These are phyloP conservation scores for Agrypnia vestita DNA, from an alignment of 1,140 invertebrate species.

Conservation along the genomic window DNA sequence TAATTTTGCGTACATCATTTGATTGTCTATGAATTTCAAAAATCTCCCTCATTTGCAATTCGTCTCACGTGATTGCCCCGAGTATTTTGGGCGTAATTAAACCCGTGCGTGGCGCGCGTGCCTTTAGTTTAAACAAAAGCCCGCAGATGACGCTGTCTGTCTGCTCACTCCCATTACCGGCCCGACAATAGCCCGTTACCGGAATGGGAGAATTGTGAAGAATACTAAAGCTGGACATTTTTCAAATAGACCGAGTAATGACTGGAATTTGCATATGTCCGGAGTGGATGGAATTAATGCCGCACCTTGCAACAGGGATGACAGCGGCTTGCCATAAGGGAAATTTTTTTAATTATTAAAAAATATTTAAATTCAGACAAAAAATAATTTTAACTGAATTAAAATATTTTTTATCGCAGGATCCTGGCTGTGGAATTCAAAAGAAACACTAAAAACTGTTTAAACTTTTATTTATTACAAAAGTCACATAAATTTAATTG, in stretches of 20 bases:
- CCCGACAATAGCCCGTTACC: slow-evolving; percentile 21
- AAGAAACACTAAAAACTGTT: too few species aligned
- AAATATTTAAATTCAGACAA: too few species aligned
- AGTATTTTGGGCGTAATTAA: slow-evolving; percentile 10
- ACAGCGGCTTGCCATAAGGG: background rate
- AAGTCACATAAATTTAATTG: too few species aligned
- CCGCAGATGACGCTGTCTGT: slow-evolving; percentile 28
- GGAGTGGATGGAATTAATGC: background rate
- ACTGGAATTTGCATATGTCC: slow-evolving; percentile 57
- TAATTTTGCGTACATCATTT: background rate
- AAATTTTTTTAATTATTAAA: too few species aligned
- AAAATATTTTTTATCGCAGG: too few species aligned
- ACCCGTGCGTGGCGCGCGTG: background rate
- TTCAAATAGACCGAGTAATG: slow-evolving; percentile 58
- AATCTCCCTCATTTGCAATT: slow-evolving; percentile 16
- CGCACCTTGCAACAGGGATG: slow-evolving; percentile 16
- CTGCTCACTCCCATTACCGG: background rate
- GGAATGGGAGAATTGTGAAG: slow-evolving; percentile 48
- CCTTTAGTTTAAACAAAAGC: background rate
- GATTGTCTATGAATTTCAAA: background rate
- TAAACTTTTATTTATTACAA: too few species aligned
- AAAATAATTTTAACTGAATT: too few species aligned
- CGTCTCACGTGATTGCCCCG: slow-evolving; percentile 9
- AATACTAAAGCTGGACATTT: slow-evolving; percentile 54
- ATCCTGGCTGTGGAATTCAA: too few species aligned